Evolutionary conservation across 2,888 invertebrate species (phyloP), one percentile per base, ranked within the genome.

Genomic region (Doris montereyensis): DNA sequence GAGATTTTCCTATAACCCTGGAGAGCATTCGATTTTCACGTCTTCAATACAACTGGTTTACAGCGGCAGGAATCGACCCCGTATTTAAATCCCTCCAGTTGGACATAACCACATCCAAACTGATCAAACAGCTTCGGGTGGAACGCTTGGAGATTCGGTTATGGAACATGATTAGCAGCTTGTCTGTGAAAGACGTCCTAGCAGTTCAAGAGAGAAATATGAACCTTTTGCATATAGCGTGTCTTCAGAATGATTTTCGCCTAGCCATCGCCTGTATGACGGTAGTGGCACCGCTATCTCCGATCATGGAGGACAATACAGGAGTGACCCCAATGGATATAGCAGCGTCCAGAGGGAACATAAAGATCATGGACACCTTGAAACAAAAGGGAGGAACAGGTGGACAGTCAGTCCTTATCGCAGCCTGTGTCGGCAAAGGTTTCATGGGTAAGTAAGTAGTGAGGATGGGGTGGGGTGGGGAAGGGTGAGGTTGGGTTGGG

Each of bases 331-430:
- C 82, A 0, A 57, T 84, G 34, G 82, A 82, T 58, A 58, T 83
- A 13, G 84, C 84, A 8, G 81, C 80, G 5, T 67, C 81, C 1
- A 77, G 65, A 60, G 83, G 83, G 10, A 77, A 81, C 34, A 76
- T 71, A 58, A 58, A 67, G n/a, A 74, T 81, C 65, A 68, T 81
- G 32, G 80, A 81, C 2, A 65, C 74, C 28, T 79, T 84, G 26
- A 24, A 81, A n/a, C 67, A 67, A 17, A 13, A 79, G 5, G 78
- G 80, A 4, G 82, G 80, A 4, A 35, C 24, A 10, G 76, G 76
- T 2, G 62, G 77, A 30, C 68, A 67, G 21, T 21, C 80, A 17
- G 79, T 81, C 0, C 70, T 84, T n/a, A 26, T 82, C 10, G 84
- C 84, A 10, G 77, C 79, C 4, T 80, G 81, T 52, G 76, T 71